A percentile compares a stretch with the other conserved stretches of the same genome.
Evolutionary conservation across 2,113 vertebrate genomes (phyloP).

Genomic region (Chascanopsetta lugubris): DNA sequence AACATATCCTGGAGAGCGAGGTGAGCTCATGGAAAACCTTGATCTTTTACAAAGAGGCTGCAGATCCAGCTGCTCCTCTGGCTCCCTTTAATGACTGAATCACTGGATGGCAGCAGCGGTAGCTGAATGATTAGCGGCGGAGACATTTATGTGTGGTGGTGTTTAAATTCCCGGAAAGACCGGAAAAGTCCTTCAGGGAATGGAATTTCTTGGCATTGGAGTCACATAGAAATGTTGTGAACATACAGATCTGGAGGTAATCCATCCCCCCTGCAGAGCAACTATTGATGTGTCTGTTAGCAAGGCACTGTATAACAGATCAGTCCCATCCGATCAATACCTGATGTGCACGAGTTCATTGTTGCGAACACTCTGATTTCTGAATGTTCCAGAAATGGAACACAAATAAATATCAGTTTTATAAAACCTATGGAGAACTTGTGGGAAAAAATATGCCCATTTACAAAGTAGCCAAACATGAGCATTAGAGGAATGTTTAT

Average conservation of each 20-base stretch:
- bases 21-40: conserved; percentile 74
- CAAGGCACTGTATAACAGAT: conserved; percentile 3
- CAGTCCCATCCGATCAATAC: not conserved
- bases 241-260: conserved; percentile 10
- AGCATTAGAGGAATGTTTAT: not conserved
- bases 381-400: not conserved
- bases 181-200: not conserved
- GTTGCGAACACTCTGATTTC: not conserved
- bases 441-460: not conserved
- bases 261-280: not conserved
- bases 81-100: conserved; percentile 59
- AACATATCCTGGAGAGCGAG: conserved; percentile 45
- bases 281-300: not conserved
- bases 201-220: not conserved
- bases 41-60: conserved; percentile 57
- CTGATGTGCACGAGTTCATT: not conserved
- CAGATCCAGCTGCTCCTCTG: conserved; percentile 55
- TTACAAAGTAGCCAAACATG: not conserved
- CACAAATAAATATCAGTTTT: too few relatives aligned
- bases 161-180: conserved; percentile 37
- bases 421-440: not conserved
- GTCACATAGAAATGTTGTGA: not conserved
- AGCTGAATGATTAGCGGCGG: conserved; percentile 56
- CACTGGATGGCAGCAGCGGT: conserved; percentile 54
- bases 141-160: conserved; percentile 52